phyloP scores from a whole-genome alignment of 1,140 invertebrate species.

The Drosophila pseudoananassae region DNA sequence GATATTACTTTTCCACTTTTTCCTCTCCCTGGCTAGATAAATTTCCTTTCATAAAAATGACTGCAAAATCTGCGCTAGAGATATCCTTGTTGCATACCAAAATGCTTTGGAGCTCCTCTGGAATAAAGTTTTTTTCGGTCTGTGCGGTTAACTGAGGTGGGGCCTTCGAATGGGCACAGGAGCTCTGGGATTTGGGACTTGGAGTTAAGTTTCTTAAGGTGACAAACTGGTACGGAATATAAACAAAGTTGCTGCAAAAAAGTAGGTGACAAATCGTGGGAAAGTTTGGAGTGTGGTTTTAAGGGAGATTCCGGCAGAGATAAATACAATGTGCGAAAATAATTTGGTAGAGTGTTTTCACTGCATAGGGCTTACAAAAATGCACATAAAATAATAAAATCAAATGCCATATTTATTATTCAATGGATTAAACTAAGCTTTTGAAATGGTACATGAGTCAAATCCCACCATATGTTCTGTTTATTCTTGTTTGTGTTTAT shows the following conservation, averaged over 20 bases:
- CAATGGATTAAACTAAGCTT: not conserved
- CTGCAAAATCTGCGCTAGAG: constrained; percentile 22
- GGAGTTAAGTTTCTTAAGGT: constrained; percentile 24
- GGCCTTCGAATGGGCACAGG: constrained; percentile 3
- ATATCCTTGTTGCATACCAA: constrained; percentile 36
- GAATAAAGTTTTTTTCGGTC: constrained; percentile 12
- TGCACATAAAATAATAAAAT: not conserved
- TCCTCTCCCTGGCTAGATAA: constrained; percentile 34
- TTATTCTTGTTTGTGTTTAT: not conserved
- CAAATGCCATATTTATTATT: not conserved
- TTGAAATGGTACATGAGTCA: not conserved
- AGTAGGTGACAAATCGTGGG: constrained; percentile 26
- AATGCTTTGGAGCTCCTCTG: constrained; percentile 2
- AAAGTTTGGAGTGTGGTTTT: constrained; percentile 11
- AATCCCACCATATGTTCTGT: not conserved
- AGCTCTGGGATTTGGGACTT: not conserved
- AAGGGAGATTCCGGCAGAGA: not conserved
- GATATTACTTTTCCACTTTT: constrained; percentile 40
- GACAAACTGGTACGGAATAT: constrained; percentile 31
- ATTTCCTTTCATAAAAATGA: constrained; percentile 38
- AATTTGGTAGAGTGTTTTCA: constrained; percentile 8
- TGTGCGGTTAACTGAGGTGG: constrained; percentile 21
- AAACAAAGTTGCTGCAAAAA: constrained; percentile 33
- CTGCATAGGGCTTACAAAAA: constrained; percentile 6
- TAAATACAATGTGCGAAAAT: constrained; percentile 21